Evolutionary conservation across 2,113 vertebrate genomes (phyloP).

Genomic region (Shinisaurus crocodilurus): DNA sequence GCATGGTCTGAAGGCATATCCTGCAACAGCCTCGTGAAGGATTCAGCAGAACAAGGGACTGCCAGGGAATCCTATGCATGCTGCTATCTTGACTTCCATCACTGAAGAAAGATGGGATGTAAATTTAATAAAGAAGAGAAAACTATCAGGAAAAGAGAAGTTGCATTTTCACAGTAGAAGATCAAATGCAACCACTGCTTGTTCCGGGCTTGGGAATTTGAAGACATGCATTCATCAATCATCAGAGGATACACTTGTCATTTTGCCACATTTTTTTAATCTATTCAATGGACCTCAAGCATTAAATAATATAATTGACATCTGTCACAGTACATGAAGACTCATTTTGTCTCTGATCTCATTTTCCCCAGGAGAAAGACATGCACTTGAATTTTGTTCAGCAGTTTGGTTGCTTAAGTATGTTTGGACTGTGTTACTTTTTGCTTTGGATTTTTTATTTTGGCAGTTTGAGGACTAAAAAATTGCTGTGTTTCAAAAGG

Average conservation of each 20-base stretch:
- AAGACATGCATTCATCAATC: constrained; percentile 11
- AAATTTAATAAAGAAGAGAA: background rate
- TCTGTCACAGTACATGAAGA: constrained; percentile 1
- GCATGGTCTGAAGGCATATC: background rate
- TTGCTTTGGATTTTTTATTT: background rate
- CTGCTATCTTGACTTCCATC: background rate
- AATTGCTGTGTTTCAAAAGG: background rate
- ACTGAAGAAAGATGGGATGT: background rate
- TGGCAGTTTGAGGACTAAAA: background rate
- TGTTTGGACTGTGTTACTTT: background rate
- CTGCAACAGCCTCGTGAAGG: background rate
- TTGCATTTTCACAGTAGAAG: background rate
- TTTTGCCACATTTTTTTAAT: constrained; percentile 14
- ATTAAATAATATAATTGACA: constrained; percentile 10
- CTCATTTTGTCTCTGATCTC: background rate
- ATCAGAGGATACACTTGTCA: background rate
- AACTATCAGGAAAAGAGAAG: background rate
- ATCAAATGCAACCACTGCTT: background rate
- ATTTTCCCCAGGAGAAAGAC: background rate
- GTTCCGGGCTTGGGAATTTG: background rate
- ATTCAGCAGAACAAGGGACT: background rate
- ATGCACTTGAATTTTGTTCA: background rate
- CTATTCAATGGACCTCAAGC: background rate
- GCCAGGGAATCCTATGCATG: background rate
- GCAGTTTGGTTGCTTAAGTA: background rate